Percentiles rank a stretch among this genome's conserved stretches.
These are phyloP conservation scores for Polyodon spathula DNA, from an alignment of 2,113 vertebrate genomes.

Conservation along the genomic window DNA sequence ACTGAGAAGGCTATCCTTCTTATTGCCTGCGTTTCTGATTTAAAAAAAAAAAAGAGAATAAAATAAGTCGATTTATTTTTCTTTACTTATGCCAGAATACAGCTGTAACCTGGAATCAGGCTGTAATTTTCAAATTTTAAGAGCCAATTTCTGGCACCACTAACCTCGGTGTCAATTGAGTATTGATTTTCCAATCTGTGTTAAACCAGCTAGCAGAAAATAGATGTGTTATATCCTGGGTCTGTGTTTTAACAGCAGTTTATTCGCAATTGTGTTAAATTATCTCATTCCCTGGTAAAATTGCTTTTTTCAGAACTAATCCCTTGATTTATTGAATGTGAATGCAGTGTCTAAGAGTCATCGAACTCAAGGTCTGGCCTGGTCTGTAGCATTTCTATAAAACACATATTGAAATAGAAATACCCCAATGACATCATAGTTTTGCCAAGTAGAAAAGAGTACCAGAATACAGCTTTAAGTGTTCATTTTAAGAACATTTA, in stretches of 20 bases:
- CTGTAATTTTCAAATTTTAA: neutral
- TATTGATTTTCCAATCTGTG: constrained; percentile 27
- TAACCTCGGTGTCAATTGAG: constrained; percentile 17
- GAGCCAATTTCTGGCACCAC: constrained; percentile 1
- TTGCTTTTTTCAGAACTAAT: constrained; percentile 7
- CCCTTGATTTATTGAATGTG: constrained; percentile 9
- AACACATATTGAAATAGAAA: constrained; percentile 39
- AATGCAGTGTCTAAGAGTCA: constrained; percentile 15
- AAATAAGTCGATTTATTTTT: neutral
- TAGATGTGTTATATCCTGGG: neutral
- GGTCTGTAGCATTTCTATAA: neutral
- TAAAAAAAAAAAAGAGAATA: neutral
- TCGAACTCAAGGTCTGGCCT: constrained; percentile 12
- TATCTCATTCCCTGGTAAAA: constrained; percentile 10
- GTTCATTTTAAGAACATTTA: no score
- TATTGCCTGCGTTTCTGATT: neutral
- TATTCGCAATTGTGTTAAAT: constrained; percentile 2
- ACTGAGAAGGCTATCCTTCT: neutral
- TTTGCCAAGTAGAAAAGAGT: no score
- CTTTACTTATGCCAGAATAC: neutral
- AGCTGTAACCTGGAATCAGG: constrained; percentile 3
- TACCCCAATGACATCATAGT: constrained; percentile 35
- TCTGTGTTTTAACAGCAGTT: constrained; percentile 10
- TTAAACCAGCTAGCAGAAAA: constrained; percentile 20
- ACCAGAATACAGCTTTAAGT: no score